Base-by-base conservation (phyloP, 2,113 vertebrate genomes). In the Cygnus atratus region DNA sequence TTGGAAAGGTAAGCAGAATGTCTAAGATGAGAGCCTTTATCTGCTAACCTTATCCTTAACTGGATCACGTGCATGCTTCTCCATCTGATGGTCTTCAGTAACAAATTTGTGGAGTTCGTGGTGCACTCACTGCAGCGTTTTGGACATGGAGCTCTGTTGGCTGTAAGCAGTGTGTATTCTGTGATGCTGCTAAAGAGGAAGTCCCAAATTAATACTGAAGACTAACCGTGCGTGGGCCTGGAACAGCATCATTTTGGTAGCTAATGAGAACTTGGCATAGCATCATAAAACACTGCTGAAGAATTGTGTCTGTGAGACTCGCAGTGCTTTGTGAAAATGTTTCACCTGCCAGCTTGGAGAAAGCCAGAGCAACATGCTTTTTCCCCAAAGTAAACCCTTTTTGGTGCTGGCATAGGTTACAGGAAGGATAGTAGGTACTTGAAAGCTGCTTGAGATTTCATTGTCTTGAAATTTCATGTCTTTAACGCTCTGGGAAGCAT, bases 61-160 rank as follows among this genome's bases (percentile, higher is more conserved):
- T 0, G 54, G 39, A 14, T 52, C 0, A 1, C 33, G 17, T 3
- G 3, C 48, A 6, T 0, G 0, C 8, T 24, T 57, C 33, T 90
- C 18, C 20, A 9, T 35, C 28, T 24, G 57, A 18, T 6, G 4
- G 11, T 31, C 43, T 61, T 6, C 6, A 31, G 35, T 39, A 50
- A 14, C 29, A 24, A 10, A 9, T 29, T 5, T 68, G 46, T 4
- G 1, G n/a, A 20, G 15, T 14, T 17, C 9, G 6, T 31, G 33
- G 37, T 33, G 8, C 18, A 0, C 33, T 39, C 1, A 2, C 4
- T 6, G 17, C 3, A 9, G 21, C 4, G 0, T 46, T 68, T 22
- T 2, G 2, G 3, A 0, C 22, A 18, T 6, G 0, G 70, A 65
- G 78, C 57, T 35, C 41, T 33, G 46, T 2, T 43, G 35, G 33